Evolutionary conservation across 2,797 vertebrate genomes (phyloP).

Genomic region (Masticophis lateralis): DNA sequence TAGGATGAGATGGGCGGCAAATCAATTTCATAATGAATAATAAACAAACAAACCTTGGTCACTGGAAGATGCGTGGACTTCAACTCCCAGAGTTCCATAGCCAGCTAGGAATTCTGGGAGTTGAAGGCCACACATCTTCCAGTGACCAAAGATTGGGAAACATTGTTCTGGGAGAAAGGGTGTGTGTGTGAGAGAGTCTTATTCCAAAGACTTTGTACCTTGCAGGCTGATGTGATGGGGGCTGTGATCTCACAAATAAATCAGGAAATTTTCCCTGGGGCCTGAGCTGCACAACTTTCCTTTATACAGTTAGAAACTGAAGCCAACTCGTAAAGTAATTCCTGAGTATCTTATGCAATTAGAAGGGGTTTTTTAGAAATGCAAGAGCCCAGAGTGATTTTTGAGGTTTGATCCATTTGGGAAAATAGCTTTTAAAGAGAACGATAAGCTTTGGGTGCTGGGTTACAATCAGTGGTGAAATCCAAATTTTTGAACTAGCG

Average conservation of each 20-base stretch:
- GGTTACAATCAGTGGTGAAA: not conserved
- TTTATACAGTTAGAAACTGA: not conserved
- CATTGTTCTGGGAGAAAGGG: too few relatives aligned
- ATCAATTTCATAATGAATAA: too few relatives aligned
- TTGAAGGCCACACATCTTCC: too few relatives aligned
- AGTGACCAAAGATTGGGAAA: too few relatives aligned
- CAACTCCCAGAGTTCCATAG: too few relatives aligned
- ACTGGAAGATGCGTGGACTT: too few relatives aligned
- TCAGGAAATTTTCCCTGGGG: not conserved
- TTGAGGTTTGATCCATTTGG: not conserved
- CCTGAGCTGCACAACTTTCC: not conserved
- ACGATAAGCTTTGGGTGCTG: not conserved
- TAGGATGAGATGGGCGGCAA: not conserved
- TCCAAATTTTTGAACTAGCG: too few relatives aligned
- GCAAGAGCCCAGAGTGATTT: not conserved
- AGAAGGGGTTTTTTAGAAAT: constrained; percentile 1
- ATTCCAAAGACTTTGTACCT: not conserved
- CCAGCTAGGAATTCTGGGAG: too few relatives aligned
- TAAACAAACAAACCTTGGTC: too few relatives aligned
- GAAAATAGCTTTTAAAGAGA: not conserved
- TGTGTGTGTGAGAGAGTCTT: too few relatives aligned
- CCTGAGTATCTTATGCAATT: not conserved
- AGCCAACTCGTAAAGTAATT: not conserved
- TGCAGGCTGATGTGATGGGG: not conserved
- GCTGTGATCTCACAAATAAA: not conserved